Percentiles rank a stretch among this genome's conserved stretches.
Evolutionary conservation across 1,140 invertebrate species (phyloP).

Genomic region (Helicoverpa zea): DNA sequence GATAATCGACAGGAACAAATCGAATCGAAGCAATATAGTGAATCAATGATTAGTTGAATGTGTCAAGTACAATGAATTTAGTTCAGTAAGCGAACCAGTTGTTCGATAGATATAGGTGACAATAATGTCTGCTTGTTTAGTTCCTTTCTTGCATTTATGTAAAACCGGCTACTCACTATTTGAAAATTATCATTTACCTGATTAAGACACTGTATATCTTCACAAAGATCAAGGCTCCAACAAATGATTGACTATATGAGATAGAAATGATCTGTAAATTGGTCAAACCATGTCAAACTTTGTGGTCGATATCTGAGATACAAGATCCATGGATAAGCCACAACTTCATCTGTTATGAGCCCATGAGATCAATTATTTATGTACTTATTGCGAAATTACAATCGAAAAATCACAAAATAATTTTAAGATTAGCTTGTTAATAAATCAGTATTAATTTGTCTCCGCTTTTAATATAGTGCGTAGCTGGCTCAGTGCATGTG

Average conservation of each 20-base stretch:
- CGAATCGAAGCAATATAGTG: slow-evolving; percentile 15
- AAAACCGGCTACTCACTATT: slow-evolving; percentile 48
- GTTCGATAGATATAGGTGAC: slow-evolving; percentile 59
- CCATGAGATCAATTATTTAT: background rate
- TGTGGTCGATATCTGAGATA: too few relatives aligned
- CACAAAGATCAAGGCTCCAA: background rate
- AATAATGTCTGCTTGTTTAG: slow-evolving; percentile 57
- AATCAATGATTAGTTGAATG: slow-evolving; percentile 37
- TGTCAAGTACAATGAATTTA: slow-evolving; percentile 68
- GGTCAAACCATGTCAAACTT: too few relatives aligned
- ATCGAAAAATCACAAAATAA: background rate
- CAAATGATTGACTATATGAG: too few relatives aligned
- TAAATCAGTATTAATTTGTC: slow-evolving; percentile 37
- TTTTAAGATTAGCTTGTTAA: background rate
- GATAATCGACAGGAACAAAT: slow-evolving; percentile 9
- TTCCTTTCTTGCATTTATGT: slow-evolving; percentile 73
- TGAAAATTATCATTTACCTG: background rate
- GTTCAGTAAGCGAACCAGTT: slow-evolving; percentile 57
- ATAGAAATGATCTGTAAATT: too few relatives aligned
- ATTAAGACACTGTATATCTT: background rate
- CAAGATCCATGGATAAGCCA: background rate
- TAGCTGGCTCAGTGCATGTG: slow-evolving; percentile 55
- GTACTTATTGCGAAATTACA: too few relatives aligned
- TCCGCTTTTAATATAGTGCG: slow-evolving; percentile 5
- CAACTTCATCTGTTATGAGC: background rate